Conservation (phyloP, 2,888 invertebrate species). For the Andrena chrysosceles region DNA sequence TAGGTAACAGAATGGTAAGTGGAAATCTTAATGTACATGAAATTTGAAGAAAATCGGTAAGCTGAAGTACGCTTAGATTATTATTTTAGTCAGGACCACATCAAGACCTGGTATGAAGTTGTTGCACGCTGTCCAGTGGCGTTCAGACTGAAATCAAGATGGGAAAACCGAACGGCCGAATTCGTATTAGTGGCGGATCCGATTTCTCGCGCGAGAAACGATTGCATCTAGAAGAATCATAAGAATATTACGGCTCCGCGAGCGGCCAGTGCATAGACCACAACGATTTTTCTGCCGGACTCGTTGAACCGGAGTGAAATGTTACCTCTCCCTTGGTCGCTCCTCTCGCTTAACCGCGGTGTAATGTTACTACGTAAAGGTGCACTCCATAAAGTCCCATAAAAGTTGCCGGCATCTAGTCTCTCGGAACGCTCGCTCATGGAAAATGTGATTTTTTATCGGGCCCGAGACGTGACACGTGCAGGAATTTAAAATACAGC, state of each 20-base stretch:
- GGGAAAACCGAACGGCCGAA: conserved; percentile 49
- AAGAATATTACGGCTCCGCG: conserved; percentile 58
- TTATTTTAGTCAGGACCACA: too few relatives aligned
- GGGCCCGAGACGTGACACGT: conserved; percentile 33
- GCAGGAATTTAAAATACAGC: conserved; percentile 52
- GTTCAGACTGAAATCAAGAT: conserved; percentile 17
- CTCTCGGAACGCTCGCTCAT: conserved; percentile 40
- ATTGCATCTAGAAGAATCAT: conserved; percentile 58
- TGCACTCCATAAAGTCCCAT: conserved; percentile 63
- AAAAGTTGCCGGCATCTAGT: conserved; percentile 62
- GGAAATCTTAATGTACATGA: too few relatives aligned
- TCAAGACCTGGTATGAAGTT: too few relatives aligned
- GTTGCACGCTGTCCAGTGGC: background rate
- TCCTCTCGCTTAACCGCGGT: conserved; percentile 68
- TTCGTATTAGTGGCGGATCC: conserved; percentile 44
- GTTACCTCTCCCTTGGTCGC: conserved; percentile 68
- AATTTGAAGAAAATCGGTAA: too few relatives aligned
- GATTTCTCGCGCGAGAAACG: conserved; percentile 59
- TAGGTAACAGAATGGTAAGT: too few relatives aligned
- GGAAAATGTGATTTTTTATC: conserved; percentile 39
- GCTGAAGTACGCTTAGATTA: too few relatives aligned
- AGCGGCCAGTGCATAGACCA: conserved; percentile 68
- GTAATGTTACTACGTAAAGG: conserved; percentile 68
- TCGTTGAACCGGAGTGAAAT: conserved; percentile 74
- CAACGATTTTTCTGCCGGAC: conserved; percentile 71